Conservation (phyloP, 2,797 vertebrate genomes). For the Enteromius unitaeniatus region DNA sequence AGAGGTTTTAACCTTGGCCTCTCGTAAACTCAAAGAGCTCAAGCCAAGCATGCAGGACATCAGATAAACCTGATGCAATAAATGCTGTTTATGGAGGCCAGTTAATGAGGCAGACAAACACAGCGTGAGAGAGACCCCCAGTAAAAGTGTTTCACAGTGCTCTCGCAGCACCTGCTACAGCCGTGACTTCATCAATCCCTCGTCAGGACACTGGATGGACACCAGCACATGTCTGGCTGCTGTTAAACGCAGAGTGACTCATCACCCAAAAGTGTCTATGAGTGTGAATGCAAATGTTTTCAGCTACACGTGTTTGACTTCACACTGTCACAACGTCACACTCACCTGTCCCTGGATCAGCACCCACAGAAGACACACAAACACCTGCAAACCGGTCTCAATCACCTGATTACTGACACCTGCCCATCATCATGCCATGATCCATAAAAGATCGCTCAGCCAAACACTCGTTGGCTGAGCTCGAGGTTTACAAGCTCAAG, state of each 20-base stretch:
- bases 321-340: too few species aligned
- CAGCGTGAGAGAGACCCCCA: not conserved
- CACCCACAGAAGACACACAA: too few species aligned
- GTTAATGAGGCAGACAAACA: constrained; percentile 54
- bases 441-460: too few species aligned
- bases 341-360: too few species aligned
- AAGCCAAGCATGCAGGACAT: constrained; percentile 59
- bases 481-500: too few species aligned
- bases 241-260: not conserved
- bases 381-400: too few species aligned
- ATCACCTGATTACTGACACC: too few species aligned
- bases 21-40: constrained; percentile 44
- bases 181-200: not conserved
- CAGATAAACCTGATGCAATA: constrained; percentile 56
- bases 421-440: too few species aligned
- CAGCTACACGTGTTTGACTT: constrained; percentile 9
- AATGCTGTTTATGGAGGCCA: constrained; percentile 60
- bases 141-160: constrained; percentile 1
- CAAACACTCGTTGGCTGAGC: too few species aligned
- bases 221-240: constrained; percentile 43
- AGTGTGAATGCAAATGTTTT: constrained; percentile 5
- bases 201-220: constrained; percentile 24
- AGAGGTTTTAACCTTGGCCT: constrained; percentile 33
- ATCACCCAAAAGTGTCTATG: constrained; percentile 26
- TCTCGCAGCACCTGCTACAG: constrained; percentile 24